Evolutionary conservation across 1,140 invertebrate genomes (phyloP).

Genomic region (Drosophila pandora): DNA sequence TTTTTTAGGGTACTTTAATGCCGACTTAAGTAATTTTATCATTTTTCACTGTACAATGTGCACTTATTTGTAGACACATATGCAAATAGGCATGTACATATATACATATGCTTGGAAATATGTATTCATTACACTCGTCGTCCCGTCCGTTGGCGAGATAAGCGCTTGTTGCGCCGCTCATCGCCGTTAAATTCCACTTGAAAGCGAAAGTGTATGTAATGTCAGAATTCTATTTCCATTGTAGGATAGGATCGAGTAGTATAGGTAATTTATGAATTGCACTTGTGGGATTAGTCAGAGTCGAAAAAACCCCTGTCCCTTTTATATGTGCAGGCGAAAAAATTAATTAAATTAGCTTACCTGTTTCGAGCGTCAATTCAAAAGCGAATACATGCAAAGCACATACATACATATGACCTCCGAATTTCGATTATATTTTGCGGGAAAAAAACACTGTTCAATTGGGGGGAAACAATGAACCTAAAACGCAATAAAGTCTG

Average conservation of each 20-base stretch:
- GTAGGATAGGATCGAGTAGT: not conserved
- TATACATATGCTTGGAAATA: not conserved
- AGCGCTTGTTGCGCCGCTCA: slow-evolving; percentile 11
- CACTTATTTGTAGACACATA: not conserved
- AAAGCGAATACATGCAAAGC: not conserved
- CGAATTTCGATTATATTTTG: slow-evolving; percentile 2
- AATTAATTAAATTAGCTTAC: slow-evolving; percentile 17
- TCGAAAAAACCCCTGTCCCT: not conserved
- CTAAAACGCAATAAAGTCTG: slow-evolving; percentile 73
- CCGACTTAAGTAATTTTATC: too few species aligned
- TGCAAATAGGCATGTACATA: not conserved
- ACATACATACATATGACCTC: not conserved
- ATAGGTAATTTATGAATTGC: not conserved
- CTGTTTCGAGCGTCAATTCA: not conserved
- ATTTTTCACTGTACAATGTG: too few species aligned
- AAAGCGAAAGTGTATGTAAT: slow-evolving; percentile 31
- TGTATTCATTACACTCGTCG: slow-evolving; percentile 21
- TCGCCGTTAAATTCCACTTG: slow-evolving; percentile 18
- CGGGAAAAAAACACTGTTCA: slow-evolving; percentile 17
- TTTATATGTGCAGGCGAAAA: slow-evolving; percentile 10
- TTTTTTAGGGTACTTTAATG: not conserved
- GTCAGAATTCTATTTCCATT: slow-evolving; percentile 19
- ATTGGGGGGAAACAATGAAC: slow-evolving; percentile 67
- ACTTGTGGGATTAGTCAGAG: not conserved
- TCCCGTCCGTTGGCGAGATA: slow-evolving; percentile 32